Percentiles rank a stretch among this genome's conserved stretches.
These are phyloP conservation scores for Labia minor DNA, from an alignment of 2,888 invertebrate species.

Conservation along the genomic window DNA sequence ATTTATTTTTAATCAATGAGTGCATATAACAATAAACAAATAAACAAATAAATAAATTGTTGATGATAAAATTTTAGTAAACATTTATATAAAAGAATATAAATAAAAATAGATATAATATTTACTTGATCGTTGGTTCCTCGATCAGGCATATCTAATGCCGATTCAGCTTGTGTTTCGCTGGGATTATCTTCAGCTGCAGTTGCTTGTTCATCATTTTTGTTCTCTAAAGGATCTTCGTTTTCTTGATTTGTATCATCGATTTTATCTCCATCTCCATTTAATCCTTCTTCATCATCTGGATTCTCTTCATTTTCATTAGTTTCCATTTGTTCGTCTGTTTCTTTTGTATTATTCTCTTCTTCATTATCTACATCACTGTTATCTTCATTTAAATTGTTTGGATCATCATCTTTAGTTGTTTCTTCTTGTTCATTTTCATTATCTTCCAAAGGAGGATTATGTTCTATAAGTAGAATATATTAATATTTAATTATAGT, in stretches of 20 bases:
- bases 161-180: conserved; percentile 22
- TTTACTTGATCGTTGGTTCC: conserved; percentile 29
- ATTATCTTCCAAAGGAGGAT: conserved; percentile 26
- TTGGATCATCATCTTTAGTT: conserved; percentile 28
- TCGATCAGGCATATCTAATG: conserved; percentile 16
- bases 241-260: conserved; percentile 31
- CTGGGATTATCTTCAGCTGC: conserved; percentile 28
- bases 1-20: conserved; percentile 21
- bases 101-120: too few species aligned
- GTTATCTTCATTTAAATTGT: not conserved
- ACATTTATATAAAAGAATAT: too few species aligned
- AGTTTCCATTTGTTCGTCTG: conserved; percentile 34
- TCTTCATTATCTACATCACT: conserved; percentile 27
- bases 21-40: not conserved
- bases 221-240: conserved; percentile 25
- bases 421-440: conserved; percentile 39
- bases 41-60: too few species aligned
- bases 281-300: conserved; percentile 22
- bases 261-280: conserved; percentile 29
- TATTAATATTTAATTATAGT: too few species aligned
- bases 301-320: conserved; percentile 27
- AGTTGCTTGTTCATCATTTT: conserved; percentile 20
- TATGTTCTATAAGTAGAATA: conserved; percentile 20
- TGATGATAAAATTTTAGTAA: too few species aligned
- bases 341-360: conserved; percentile 34